Conservation (phyloP, 1,140 invertebrate genomes). For the Rhizoglyphus robini region DNA sequence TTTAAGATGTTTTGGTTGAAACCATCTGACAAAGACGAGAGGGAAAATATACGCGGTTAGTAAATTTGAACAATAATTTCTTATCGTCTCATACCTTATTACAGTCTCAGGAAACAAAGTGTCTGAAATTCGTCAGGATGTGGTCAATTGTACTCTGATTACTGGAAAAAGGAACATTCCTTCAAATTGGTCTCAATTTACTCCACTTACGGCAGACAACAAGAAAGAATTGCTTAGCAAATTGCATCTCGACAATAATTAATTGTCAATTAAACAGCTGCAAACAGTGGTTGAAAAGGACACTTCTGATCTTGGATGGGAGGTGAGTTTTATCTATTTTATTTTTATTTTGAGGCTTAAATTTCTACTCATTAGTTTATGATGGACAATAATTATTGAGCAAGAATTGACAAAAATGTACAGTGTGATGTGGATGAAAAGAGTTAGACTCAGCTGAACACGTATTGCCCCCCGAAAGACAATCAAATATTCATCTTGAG, state of each 20-base stretch:
- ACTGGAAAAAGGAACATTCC: not conserved
- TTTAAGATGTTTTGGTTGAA: slow-evolving; percentile 32
- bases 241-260: not conserved
- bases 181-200: not conserved
- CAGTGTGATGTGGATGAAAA: not conserved
- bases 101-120: not conserved
- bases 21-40: not conserved
- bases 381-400: not conserved
- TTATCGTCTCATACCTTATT: not conserved
- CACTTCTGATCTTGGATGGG: slow-evolving; percentile 10
- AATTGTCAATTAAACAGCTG: too few relatives aligned
- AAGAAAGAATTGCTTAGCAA: not conserved
- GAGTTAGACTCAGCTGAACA: not conserved
- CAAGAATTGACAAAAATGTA: slow-evolving; percentile 5
- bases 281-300: slow-evolving; percentile 17
- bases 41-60: slow-evolving; percentile 2
- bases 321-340: not conserved
- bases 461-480: not conserved
- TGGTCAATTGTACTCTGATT: slow-evolving; percentile 11
- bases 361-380: not conserved
- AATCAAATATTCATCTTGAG: not conserved
- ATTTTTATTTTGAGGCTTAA: not conserved
- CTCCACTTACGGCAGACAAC: not conserved
- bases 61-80: not conserved
- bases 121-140: not conserved